Evolutionary conservation across 2,113 vertebrate genomes (phyloP), one percentile per base, ranked within the genome.

Genomic region (Tricholaema leucomelas): DNA sequence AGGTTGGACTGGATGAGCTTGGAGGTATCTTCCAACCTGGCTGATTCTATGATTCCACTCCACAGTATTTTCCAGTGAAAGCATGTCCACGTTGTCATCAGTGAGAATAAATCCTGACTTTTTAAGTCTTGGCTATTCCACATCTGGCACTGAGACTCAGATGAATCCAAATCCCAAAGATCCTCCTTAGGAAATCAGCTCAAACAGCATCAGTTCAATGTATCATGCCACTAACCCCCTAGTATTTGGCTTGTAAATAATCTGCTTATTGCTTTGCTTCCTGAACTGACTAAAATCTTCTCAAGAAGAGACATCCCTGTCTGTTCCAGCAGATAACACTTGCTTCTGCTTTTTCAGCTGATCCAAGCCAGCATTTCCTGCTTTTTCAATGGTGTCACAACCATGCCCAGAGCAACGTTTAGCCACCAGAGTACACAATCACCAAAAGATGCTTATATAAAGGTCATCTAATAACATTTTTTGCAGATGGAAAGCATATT

Each of bases 391-490:
- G 24, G 24, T 50, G n/a, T 50, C 31, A 75, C n/a, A 77, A 33
- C 9, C 40, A 59, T 0, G 0, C 30, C 38, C 0, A 81, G 30
- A 76, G 7, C 6, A 80, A 65, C 0, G 3, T 44, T 86, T 35
- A 88, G 30, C 56, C 30, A 40, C 10, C 52, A 90, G 48, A 59
- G 20, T 13, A 48, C 23, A 12, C 3, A 0, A n/a, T 3, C 54
- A 9, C 58, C 33, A 19, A 48, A 44, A 79, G 27, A 7, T 55
- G 21, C 27, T 19, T 20, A 18, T 8, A 48, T 8, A 46, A 81
- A 73, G 33, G 48, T 67, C 28, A 81, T 20, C 38, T 9, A 6
- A 70, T 66, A n/a, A 38, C 36, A 63, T 10, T 31, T 76, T 42
- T 64, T 2, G 3, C 65, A 71, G 52, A 42, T 12, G 4, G 70